phyloP scores from a whole-genome alignment of 2,797 vertebrate species.

The Spheniscus humboldti region DNA sequence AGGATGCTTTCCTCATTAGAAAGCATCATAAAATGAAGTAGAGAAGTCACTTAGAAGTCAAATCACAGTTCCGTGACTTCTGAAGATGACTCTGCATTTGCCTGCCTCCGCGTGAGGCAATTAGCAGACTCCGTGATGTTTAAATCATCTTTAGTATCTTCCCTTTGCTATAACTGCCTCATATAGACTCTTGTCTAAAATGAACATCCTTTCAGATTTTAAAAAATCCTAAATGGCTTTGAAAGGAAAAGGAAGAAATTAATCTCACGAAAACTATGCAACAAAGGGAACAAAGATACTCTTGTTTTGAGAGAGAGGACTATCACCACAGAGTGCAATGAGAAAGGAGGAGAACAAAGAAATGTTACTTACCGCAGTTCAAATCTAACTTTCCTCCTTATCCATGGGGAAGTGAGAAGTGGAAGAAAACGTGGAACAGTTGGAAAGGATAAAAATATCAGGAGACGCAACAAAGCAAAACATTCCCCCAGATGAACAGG shows the following conservation, averaged over 20 bases:
- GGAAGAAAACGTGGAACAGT: not conserved
- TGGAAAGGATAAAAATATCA: slow-evolving; percentile 15
- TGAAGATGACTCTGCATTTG: not conserved
- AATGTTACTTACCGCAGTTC: not conserved
- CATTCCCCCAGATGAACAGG: not conserved
- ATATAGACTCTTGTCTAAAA: not conserved
- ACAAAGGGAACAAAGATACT: not conserved
- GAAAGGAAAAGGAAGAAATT: not conserved
- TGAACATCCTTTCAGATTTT: not conserved
- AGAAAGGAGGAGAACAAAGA: not conserved
- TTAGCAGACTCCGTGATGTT: not conserved
- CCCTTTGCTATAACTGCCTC: not conserved
- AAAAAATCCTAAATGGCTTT: not conserved
- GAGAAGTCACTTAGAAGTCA: not conserved
- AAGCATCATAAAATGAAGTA: not conserved
- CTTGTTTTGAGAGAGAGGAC: not conserved
- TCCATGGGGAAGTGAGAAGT: not conserved
- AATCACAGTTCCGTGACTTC: not conserved
- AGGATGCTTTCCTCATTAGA: not conserved
- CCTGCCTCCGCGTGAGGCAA: not conserved
- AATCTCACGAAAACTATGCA: not conserved
- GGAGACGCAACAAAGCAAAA: slow-evolving; percentile 5
- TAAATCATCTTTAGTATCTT: not conserved
- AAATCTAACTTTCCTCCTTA: not conserved
- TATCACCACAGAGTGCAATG: not conserved